A percentile compares a stretch with the other conserved stretches of the same genome.
These are phyloP conservation scores for Leptopilina boulardi DNA, from an alignment of 1,140 invertebrate species.

Conservation along the genomic window DNA sequence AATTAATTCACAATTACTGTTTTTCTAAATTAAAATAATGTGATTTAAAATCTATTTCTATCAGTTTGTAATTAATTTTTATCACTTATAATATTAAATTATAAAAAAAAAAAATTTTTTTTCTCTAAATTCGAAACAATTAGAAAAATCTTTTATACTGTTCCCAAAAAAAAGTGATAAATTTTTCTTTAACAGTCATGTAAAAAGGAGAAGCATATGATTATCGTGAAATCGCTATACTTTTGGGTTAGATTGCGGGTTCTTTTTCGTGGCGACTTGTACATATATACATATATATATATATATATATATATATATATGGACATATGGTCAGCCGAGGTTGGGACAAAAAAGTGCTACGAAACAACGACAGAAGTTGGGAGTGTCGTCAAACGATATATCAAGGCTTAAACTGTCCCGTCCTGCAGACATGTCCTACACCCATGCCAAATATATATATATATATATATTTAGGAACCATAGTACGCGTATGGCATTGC, in stretches of 20 bases:
- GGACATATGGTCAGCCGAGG: slow-evolving; percentile 75
- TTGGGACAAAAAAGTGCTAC: slow-evolving; percentile 70
- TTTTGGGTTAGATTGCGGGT: slow-evolving; percentile 38
- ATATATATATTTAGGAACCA: slow-evolving; percentile 48
- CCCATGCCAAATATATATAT: slow-evolving; percentile 41
- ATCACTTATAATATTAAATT: no score
- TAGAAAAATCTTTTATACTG: no score
- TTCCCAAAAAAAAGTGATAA: no score
- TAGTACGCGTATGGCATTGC: slow-evolving; percentile 69
- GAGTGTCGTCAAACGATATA: slow-evolving; percentile 76
- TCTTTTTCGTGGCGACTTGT: slow-evolving; percentile 12
- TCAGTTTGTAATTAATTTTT: no score
- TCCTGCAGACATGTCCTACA: slow-evolving; percentile 68
- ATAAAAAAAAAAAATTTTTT: no score
- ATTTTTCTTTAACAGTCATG: no score
- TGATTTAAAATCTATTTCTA: no score
- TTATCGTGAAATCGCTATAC: slow-evolving; percentile 50
- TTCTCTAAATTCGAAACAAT: no score
- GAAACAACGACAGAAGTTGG: slow-evolving; percentile 76
- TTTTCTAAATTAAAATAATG: no score
- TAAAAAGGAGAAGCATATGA: slow-evolving; percentile 44
- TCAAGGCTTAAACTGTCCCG: slow-evolving; percentile 77
- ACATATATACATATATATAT: slow-evolving; percentile 39
- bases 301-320: slow-evolving; percentile 40
- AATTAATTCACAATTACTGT: no score